Percentiles rank a stretch among this genome's conserved stretches.
Evolutionary conservation across 1,140 invertebrate genomes (phyloP).

Genomic region (Mercenaria mercenaria): DNA sequence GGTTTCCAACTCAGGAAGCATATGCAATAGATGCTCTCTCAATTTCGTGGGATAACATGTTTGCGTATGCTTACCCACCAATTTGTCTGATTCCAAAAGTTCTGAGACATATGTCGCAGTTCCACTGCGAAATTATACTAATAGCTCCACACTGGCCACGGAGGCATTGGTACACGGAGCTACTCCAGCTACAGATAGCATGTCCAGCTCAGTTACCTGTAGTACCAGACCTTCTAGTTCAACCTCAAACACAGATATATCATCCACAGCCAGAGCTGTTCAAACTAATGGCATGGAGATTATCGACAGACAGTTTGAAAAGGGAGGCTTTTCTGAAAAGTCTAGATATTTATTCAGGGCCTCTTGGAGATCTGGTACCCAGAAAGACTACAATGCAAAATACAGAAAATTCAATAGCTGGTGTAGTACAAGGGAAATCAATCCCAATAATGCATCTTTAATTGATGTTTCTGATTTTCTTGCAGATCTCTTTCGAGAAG

Average conservation of each 20-base stretch:
- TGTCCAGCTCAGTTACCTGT: not conserved
- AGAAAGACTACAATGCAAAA: slow-evolving; percentile 48
- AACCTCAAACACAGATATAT: not conserved
- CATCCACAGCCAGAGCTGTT: slow-evolving; percentile 3
- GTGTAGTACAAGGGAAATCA: slow-evolving; percentile 51
- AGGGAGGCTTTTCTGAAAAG: not conserved
- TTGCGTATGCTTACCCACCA: not conserved
- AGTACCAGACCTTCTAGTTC: not conserved
- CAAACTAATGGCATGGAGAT: not conserved
- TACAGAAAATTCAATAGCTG: slow-evolving; percentile 15
- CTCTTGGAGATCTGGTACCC: not conserved
- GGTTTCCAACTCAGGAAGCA: slow-evolving; percentile 48
- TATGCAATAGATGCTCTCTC: slow-evolving; percentile 64
- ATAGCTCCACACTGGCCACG: not conserved
- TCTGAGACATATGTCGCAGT: not conserved
- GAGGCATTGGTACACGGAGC: not conserved
- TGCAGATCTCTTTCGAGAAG: slow-evolving; percentile 29
- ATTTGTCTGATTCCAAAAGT: not conserved
- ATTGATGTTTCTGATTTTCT: slow-evolving; percentile 48
- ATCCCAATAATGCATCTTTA: slow-evolving; percentile 55
- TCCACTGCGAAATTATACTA: slow-evolving; percentile 7
- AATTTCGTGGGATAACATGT: slow-evolving; percentile 55
- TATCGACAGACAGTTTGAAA: not conserved
- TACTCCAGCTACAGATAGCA: not conserved
- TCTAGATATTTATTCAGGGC: not conserved